Base-by-base conservation (phyloP, 1,140 invertebrate genomes). In the Trichonephila clavata region DNA sequence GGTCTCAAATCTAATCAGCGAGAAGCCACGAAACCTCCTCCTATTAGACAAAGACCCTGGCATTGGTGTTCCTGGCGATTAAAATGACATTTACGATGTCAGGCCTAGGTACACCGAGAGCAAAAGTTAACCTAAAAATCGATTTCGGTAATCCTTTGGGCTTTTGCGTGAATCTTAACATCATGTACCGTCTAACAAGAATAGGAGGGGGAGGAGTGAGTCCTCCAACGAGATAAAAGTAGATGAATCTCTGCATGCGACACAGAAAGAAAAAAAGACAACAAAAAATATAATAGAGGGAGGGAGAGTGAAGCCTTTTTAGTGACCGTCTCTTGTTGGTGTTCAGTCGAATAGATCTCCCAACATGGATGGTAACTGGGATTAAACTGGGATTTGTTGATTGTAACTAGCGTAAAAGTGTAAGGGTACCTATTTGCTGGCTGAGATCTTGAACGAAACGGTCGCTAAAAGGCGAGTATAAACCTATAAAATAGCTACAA, bases 71-170 rank as follows among this genome's bases (percentile, higher is more conserved):
- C n/a, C n/a, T 43, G n/a, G 71, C 68, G 68, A 90, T 90, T 65
- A 90, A 90, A 90, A 90, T 90, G 88, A 90, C 88, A 90, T 90
- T 90, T 90, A 80, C 88, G 88, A 90, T 80, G 39, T 59, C 65
- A 60, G 88, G 13, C 50, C 60, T 32, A 16, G 60, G 86, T 14
- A 71, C 86, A 60, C 13, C 24, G 88, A 60, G n/a, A 50, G 68
- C 39, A 80, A 88, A 90, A 80, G 88, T 90, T 90, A 90, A 90
- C 88, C 63, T 68, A 24, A n/a, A 80, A 80, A 68, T 90, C 88
- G 88, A 90, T 90, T 80, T 21, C 27, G 14, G 68, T 90, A 90
- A 90, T 90, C 88, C 88, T 90, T 80, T 68, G 50, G 86, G 88
- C 63, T 39, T 80, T 77, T 59, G 68, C 10, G 43, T n/a, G 88